A percentile compares a stretch with the other conserved stretches of the same genome.
These are phyloP conservation scores for Ceratosolen fusciceps DNA, from an alignment of 1,140 invertebrate species.

Conservation along the genomic window DNA sequence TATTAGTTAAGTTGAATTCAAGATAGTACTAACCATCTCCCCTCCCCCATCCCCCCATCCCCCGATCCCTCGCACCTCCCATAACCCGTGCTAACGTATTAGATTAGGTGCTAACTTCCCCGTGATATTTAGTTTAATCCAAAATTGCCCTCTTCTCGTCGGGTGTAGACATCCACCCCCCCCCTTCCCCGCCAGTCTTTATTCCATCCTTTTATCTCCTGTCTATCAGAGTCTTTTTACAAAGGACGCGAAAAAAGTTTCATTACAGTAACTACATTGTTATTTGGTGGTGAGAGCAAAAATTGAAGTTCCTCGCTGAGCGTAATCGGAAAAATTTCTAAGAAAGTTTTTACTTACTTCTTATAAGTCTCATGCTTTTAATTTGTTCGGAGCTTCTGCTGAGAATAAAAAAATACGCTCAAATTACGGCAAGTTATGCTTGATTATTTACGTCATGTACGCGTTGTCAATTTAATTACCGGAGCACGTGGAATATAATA, in stretches of 20 bases:
- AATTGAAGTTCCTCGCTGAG: slow-evolving; percentile 20
- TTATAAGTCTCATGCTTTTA: neutral
- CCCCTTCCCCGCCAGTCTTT: neutral
- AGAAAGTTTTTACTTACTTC: slow-evolving; percentile 1
- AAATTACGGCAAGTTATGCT: no score
- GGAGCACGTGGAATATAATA: no score
- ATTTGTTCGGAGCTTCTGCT: neutral
- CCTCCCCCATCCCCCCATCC: no score
- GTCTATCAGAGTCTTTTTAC: neutral
- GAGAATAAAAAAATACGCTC: no score
- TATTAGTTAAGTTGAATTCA: slow-evolving; percentile 64
- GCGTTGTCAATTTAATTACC: no score
- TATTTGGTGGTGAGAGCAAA: slow-evolving; percentile 22
- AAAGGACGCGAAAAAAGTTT: slow-evolving; percentile 15
- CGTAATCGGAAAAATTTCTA: slow-evolving; percentile 2
- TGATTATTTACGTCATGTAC: no score
- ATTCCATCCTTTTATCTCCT: neutral
- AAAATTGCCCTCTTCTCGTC: neutral
- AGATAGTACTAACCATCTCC: slow-evolving; percentile 41
- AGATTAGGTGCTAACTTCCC: slow-evolving; percentile 35
- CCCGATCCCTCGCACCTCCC: no score
- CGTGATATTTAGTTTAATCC: slow-evolving; percentile 34
- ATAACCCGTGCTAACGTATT: neutral
- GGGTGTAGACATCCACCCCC: neutral
- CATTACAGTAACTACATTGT: slow-evolving; percentile 40